Conservation (phyloP, 2,888 invertebrate species). For the Phengaris arion region DNA sequence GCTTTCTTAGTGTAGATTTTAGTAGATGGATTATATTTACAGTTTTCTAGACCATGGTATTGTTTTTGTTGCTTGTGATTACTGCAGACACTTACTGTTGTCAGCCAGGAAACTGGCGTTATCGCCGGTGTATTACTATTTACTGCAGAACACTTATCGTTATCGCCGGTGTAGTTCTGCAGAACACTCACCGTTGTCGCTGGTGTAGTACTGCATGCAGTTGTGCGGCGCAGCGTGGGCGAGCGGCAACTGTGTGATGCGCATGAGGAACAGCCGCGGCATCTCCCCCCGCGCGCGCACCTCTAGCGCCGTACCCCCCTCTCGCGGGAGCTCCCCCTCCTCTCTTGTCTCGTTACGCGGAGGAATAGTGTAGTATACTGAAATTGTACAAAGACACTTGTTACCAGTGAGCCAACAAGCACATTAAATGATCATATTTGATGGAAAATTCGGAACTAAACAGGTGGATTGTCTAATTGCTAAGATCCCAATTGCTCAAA, state of each 20-base stretch:
- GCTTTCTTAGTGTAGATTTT: no score
- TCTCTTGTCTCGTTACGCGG: slow-evolving; percentile 60
- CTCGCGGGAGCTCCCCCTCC: slow-evolving; percentile 55
- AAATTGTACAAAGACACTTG: not conserved
- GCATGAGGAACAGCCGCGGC: slow-evolving; percentile 88
- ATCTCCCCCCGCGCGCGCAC: slow-evolving; percentile 74
- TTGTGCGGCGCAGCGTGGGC: slow-evolving; percentile 87
- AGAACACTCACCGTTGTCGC: slow-evolving; percentile 72
- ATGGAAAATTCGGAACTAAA: no score
- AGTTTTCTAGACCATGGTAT: no score
- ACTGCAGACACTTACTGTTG: no score
- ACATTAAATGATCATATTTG: no score
- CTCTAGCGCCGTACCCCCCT: slow-evolving; percentile 70
- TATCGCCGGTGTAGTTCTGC: no score
- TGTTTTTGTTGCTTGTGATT: no score
- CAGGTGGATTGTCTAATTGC: no score
- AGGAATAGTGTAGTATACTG: slow-evolving; percentile 86
- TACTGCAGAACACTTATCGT: no score
- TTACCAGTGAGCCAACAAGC: not conserved
- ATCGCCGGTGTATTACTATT: no score
- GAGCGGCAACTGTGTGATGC: slow-evolving; percentile 87
- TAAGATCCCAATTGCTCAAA: not conserved
- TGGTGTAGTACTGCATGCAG: slow-evolving; percentile 86
- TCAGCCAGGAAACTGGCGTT: no score
- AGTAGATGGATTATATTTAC: no score